These are phyloP conservation scores for Acanthosepion lycidas DNA, from an alignment of 2,888 invertebrate genomes.

Conservation along the genomic window DNA sequence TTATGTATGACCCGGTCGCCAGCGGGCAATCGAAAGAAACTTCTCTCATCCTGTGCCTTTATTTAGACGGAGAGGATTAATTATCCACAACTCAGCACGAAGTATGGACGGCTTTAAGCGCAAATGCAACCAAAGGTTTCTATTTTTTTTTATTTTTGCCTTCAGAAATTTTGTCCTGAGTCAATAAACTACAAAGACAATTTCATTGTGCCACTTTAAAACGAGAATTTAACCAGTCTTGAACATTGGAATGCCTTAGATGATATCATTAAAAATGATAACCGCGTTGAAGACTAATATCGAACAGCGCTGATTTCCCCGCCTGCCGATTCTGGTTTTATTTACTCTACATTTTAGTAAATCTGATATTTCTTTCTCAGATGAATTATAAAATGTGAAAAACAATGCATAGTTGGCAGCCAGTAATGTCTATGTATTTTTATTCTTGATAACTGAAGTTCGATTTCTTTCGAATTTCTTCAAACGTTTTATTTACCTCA, in stretches of 20 bases:
- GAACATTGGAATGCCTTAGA: neutral
- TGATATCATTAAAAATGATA: neutral
- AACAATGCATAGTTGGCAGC: too few species aligned
- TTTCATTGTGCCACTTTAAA: neutral
- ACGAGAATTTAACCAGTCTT: neutral
- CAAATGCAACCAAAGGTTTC: neutral
- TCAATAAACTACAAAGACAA: neutral
- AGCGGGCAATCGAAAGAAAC: neutral
- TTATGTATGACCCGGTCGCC: neutral
- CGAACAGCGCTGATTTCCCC: neutral
- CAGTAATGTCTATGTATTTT: too few species aligned
- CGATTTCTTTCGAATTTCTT: too few species aligned
- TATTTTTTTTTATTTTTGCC: neutral
- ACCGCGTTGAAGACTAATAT: neutral
- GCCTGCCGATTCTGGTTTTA: neutral
- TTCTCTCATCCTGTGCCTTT: neutral
- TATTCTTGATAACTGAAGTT: too few species aligned
- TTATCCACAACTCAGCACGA: neutral
- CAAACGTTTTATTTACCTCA: too few species aligned
- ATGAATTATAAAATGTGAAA: too few species aligned
- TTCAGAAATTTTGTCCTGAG: constrained; percentile 9
- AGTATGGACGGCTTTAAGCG: neutral
- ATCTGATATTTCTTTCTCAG: neutral
- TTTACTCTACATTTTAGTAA: neutral
- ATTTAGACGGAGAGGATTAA: neutral